These are phyloP conservation scores for Pristionchus arcanus DNA, from an alignment of 2,888 invertebrate genomes.

Conservation along the genomic window DNA sequence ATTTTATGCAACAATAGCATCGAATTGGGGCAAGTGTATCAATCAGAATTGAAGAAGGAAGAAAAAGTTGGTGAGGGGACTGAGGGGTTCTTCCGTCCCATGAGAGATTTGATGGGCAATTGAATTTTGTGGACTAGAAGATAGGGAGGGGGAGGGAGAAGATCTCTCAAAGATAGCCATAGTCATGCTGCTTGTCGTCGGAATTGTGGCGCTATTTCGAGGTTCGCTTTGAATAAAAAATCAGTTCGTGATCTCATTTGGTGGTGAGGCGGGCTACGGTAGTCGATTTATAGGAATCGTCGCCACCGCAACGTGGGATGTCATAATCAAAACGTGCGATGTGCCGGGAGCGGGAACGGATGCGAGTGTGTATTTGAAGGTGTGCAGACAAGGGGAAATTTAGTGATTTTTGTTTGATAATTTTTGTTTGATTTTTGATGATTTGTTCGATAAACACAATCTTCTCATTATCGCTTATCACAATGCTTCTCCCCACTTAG, in stretches of 20 bases:
- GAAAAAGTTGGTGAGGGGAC: not conserved
- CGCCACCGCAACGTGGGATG: slow-evolving; percentile 66
- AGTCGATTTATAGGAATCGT: slow-evolving; percentile 1
- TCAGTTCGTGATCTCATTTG: not conserved
- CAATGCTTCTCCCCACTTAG: too few species aligned
- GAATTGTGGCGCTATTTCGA: not conserved
- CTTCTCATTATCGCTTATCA: too few species aligned
- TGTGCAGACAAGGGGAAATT: not conserved
- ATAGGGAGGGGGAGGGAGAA: not conserved
- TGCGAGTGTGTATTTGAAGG: slow-evolving; percentile 70
- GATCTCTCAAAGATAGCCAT: not conserved
- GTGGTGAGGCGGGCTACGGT: not conserved
- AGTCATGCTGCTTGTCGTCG: not conserved
- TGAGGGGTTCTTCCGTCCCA: not conserved
- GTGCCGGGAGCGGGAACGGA: slow-evolving; percentile 70
- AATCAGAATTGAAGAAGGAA: not conserved
- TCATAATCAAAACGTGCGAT: slow-evolving; percentile 72
- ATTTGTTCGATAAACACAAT: too few species aligned
- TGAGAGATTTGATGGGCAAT: slow-evolving; percentile 3
- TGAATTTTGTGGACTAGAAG: not conserved
- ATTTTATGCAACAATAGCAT: not conserved
- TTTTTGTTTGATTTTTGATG: too few species aligned
- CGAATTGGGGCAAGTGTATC: not conserved
- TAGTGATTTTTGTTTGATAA: not conserved
- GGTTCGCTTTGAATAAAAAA: not conserved